These are phyloP conservation scores for Rhineura floridana DNA, from an alignment of 2,113 vertebrate genomes.

Conservation along the genomic window DNA sequence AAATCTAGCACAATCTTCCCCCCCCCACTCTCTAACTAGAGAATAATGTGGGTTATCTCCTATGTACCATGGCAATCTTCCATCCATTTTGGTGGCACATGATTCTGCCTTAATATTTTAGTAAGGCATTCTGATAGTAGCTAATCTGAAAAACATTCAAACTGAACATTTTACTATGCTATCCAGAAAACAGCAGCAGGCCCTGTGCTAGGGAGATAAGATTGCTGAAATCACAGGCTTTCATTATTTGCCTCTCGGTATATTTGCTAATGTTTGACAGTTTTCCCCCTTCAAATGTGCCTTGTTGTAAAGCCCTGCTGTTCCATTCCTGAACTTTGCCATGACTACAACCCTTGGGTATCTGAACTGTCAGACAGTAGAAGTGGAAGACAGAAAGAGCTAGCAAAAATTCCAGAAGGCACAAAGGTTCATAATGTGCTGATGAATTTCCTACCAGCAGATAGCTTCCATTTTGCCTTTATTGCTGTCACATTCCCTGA, in stretches of 20 bases:
- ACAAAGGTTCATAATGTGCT: constrained; percentile 47
- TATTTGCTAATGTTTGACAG: constrained; percentile 46
- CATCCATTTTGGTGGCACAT: not conserved
- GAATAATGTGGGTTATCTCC: not conserved
- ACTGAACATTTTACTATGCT: not conserved
- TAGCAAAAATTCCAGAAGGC: constrained; percentile 49
- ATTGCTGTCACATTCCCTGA: constrained; percentile 69
- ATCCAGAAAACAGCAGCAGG: not conserved
- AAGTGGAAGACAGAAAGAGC: constrained; percentile 36
- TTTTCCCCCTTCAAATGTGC: constrained; percentile 21
- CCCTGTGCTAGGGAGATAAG: not conserved
- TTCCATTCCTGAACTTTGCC: constrained; percentile 63
- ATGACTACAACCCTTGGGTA: constrained; percentile 21
- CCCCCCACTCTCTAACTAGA: not conserved
- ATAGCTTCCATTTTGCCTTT: constrained; percentile 62
- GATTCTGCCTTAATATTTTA: not conserved
- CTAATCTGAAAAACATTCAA: not conserved
- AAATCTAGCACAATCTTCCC: not conserved
- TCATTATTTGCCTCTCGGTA: constrained; percentile 27
- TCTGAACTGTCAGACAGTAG: constrained; percentile 64
- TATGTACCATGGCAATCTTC: no score
- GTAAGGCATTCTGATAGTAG: not conserved
- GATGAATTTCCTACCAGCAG: constrained; percentile 64
- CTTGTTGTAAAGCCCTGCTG: constrained; percentile 44
- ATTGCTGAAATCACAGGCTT: constrained; percentile 15